phyloP scores from a whole-genome alignment of 2,113 vertebrate genomes.

The Prochilodus magdalenae region DNA sequence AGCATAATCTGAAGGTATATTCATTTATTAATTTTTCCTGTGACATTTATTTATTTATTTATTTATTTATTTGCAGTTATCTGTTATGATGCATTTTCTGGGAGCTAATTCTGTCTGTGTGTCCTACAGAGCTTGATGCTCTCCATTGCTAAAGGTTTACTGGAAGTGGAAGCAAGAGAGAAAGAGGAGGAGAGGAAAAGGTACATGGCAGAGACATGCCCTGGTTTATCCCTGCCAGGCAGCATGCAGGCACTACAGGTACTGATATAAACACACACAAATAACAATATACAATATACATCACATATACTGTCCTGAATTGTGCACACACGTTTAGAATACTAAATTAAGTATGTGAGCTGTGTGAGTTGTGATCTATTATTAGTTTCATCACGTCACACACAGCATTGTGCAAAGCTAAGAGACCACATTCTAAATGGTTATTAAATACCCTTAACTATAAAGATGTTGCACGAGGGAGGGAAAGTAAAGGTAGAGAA shows the following conservation, averaged over 20 bases:
- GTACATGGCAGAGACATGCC: constrained; percentile 88
- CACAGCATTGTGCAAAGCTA: too few relatives aligned
- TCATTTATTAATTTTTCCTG: neutral
- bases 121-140: constrained; percentile 92
- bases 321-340: neutral
- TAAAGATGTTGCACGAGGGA: too few relatives aligned
- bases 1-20: constrained; percentile 91
- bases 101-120: neutral
- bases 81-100: neutral
- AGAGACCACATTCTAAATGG: too few relatives aligned
- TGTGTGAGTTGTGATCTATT: neutral
- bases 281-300: neutral
- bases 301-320: neutral
- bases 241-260: constrained; percentile 90
- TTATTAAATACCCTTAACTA: too few relatives aligned
- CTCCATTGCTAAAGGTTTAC: constrained; percentile 85
- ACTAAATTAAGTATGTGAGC: too few relatives aligned
- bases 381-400: neutral
- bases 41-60: too few relatives aligned
- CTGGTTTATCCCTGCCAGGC: constrained; percentile 79
- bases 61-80: too few relatives aligned
- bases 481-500: too few relatives aligned
- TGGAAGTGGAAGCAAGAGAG: constrained; percentile 85
- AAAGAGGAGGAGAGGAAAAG: constrained; percentile 79
- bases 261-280: constrained; percentile 11